Evolutionary conservation across 2,797 vertebrate species (phyloP).

Genomic region (Hyperoplus lanceolatus): DNA sequence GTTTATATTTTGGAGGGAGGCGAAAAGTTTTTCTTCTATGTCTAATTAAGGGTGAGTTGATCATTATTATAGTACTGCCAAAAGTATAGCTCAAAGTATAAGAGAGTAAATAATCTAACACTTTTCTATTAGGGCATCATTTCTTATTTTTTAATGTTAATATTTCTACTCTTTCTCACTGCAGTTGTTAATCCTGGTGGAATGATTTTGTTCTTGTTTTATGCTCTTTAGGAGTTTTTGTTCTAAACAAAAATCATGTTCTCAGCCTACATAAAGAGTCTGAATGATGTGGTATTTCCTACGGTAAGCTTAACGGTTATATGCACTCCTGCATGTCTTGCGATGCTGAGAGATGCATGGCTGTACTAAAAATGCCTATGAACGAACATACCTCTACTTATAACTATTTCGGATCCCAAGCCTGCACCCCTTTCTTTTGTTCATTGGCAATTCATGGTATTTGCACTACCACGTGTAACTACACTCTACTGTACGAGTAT

Average conservation of each 20-base stretch:
- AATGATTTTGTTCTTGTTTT: conserved; percentile 79
- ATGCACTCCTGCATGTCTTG: conserved; percentile 78
- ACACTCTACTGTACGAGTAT: background rate
- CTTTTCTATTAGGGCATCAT: conserved; percentile 46
- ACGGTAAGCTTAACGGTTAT: conserved; percentile 81
- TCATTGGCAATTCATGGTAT: conserved; percentile 32
- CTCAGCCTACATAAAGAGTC: conserved; percentile 85
- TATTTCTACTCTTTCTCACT: conserved; percentile 52
- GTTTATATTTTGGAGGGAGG: conserved; percentile 15
- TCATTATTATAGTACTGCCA: conserved; percentile 23
- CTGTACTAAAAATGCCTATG: conserved; percentile 62
- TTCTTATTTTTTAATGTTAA: background rate
- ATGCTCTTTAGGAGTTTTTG: conserved; percentile 84
- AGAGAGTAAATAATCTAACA: conserved; percentile 31
- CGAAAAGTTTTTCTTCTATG: conserved; percentile 59
- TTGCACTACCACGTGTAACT: conserved; percentile 38
- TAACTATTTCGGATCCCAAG: conserved; percentile 43
- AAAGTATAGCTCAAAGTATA: conserved; percentile 9
- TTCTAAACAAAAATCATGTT: conserved; percentile 85
- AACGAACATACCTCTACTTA: conserved; percentile 39
- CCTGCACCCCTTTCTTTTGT: conserved; percentile 58
- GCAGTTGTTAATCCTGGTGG: conserved; percentile 53
- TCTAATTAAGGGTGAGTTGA: conserved; percentile 76
- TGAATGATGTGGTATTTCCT: conserved; percentile 87
- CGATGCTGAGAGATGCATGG: conserved; percentile 78